Evolutionary conservation across 2,797 vertebrate genomes (phyloP).

Genomic region (Poeciliopsis turneri): DNA sequence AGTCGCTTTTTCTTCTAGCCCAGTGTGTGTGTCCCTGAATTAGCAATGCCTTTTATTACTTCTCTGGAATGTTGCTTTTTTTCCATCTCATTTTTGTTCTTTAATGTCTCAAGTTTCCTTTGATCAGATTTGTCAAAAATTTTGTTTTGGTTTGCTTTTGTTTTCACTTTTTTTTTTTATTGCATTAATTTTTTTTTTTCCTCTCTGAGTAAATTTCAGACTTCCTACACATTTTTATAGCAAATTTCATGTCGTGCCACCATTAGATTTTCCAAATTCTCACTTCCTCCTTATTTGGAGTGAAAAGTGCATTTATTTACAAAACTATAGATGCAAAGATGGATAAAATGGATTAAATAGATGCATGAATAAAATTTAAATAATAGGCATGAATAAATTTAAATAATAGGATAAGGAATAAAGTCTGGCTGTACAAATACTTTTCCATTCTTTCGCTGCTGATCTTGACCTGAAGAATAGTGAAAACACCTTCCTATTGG

Average conservation of each 20-base stretch:
- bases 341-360: neutral
- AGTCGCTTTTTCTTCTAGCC: neutral
- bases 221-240: neutral
- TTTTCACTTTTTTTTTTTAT: neutral
- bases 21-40: constrained; percentile 15
- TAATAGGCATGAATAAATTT: neutral
- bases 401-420: neutral
- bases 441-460: neutral
- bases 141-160: neutral
- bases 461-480: neutral
- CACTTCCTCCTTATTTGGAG: neutral
- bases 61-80: neutral
- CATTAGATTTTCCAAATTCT: neutral
- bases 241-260: neutral
- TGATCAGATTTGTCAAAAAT: neutral
- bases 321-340: neutral
- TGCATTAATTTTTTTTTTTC: neutral
- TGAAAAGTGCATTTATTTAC: neutral
- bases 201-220: neutral
- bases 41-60: constrained; percentile 5
- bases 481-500: neutral
- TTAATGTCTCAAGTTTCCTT: neutral
- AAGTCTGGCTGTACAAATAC: neutral
- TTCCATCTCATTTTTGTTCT: neutral
- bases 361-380: neutral